These are phyloP conservation scores for Drosophila atripex DNA, from an alignment of 2,888 invertebrate species.

Conservation along the genomic window DNA sequence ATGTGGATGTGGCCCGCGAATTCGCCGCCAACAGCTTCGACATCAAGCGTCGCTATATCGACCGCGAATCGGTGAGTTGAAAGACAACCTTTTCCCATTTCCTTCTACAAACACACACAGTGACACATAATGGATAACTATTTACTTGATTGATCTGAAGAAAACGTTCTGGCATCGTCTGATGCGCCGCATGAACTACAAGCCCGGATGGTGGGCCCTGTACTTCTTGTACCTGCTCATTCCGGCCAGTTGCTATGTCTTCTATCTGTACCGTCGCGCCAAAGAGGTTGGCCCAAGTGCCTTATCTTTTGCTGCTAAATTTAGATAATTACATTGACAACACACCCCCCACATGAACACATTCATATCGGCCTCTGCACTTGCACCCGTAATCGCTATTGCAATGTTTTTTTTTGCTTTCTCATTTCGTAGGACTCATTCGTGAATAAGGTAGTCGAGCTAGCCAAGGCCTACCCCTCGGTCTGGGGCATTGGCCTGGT, in stretches of 20 bases:
- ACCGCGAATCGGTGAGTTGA: constrained; percentile 90
- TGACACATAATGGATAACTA: constrained; percentile 22
- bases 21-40: constrained; percentile 94
- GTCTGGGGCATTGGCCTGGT: constrained; percentile 94
- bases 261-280: constrained; percentile 87
- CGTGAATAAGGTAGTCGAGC: constrained; percentile 89
- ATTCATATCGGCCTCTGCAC: constrained; percentile 51
- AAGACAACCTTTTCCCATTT: not conserved
- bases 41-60: constrained; percentile 92
- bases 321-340: not conserved
- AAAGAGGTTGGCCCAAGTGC: constrained; percentile 86
- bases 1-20: constrained; percentile 88
- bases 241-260: constrained; percentile 89
- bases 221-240: constrained; percentile 91
- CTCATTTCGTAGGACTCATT: constrained; percentile 88
- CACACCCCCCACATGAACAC: constrained; percentile 20
- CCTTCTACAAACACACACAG: constrained; percentile 2
- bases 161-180: constrained; percentile 90
- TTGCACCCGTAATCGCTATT: constrained; percentile 47
- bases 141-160: constrained; percentile 76
- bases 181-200: constrained; percentile 90
- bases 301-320: constrained; percentile 2
- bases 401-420: constrained; percentile 55
- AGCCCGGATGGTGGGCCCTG: constrained; percentile 91
- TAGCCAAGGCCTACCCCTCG: constrained; percentile 94